These are phyloP conservation scores for Hormiphora californensis DNA, from an alignment of 37 sponge, comb jelly and placozoan species.

Conservation along the genomic window DNA sequence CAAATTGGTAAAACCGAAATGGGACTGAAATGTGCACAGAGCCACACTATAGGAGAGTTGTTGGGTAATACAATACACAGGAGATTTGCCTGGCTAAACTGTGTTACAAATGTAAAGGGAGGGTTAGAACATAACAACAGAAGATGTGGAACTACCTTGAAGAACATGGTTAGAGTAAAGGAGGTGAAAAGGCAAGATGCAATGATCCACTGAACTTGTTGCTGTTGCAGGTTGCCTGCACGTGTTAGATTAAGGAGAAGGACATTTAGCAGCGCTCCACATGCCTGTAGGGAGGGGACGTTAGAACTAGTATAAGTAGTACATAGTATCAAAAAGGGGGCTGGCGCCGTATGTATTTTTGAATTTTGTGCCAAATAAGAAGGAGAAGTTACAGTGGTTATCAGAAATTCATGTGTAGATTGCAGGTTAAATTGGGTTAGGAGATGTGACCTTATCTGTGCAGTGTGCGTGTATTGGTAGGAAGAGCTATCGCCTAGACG, in stretches of 20 bases:
- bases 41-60: too few species aligned
- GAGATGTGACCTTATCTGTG: too few species aligned
- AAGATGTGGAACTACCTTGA: not conserved
- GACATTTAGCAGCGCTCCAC: not conserved
- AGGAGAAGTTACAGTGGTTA: too few species aligned
- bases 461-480: too few species aligned
- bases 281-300: not conserved
- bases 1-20: too few species aligned
- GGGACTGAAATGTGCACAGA: too few species aligned
- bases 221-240: not conserved
- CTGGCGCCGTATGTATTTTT: not conserved
- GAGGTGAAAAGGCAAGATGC: not conserved
- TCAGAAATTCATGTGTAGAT: too few species aligned
- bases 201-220: conserved; percentile 52
- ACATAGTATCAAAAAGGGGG: too few species aligned
- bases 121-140: not conserved
- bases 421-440: too few species aligned
- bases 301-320: not conserved
- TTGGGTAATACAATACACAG: too few species aligned
- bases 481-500: too few species aligned
- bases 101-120: not conserved
- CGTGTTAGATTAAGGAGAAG: not conserved
- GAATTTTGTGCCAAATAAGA: not conserved
- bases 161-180: not conserved
- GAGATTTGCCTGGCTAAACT: too few species aligned